Base-by-base conservation (phyloP, 2,888 invertebrate genomes). In the Cotesia congregata region DNA sequence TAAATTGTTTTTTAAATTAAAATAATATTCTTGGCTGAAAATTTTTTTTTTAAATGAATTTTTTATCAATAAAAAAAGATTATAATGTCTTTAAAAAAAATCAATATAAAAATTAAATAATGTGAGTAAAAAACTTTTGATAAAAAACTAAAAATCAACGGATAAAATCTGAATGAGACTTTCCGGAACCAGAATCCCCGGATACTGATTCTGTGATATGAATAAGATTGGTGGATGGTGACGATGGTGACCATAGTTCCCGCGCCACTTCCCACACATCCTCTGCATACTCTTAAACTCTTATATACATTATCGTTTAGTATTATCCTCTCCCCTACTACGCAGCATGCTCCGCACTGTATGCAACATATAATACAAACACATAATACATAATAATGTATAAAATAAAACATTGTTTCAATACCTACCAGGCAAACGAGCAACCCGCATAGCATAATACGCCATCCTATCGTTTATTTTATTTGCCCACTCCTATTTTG, bases 261-360 rank as follows among this genome's bases (percentile, higher is more conserved):
- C 88, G 88, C 88, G 88, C 84, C 87, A 88, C 87, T 88, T 88
- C 83, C 83, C 85, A 82, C 82, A 88, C 88, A 88, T 88, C 88
- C 88, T 88, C 86, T 85, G 79, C 81, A 83, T 85, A 86, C 85
- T 86, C 85, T 82, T 83, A 83, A 85, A 85, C 75, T 67, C 50
- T 30, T 50, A 50, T 50, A 50, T 50, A 50, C 50, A 50, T 50
- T 50, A 50, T 50, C 50, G 12, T 50, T 50, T 50, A 50, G 50
- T 50, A 50, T 50, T 50, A 50, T 50, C 7, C 50, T 50, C 73
- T 73, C 70, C 72, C 50, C 77, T 59, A 69, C 73, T 65, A n/a
- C 69, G 20, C 41, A 20, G 3, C 30, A 30, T 30, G 30, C 30
- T 30, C 30, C 30, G 30, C 30, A 30, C 3, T 30, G 30, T 30